Percentiles rank a stretch among this genome's conserved stretches.
Evolutionary conservation across 2,888 invertebrate species (phyloP).

Genomic region (Caenorhabditis doughertyi): DNA sequence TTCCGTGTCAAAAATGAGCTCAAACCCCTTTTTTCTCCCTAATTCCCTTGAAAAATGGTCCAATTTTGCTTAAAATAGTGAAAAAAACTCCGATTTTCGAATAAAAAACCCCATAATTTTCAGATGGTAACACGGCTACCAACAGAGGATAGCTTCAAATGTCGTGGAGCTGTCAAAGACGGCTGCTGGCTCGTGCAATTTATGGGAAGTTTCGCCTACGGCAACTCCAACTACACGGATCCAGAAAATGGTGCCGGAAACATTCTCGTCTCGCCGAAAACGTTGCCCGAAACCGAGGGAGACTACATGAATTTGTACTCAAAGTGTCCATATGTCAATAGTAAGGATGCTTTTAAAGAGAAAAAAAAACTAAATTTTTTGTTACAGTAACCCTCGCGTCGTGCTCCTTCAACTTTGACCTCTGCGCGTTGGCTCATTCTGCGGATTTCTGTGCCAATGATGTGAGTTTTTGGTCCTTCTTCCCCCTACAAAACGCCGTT

Average conservation of each 20-base stretch:
- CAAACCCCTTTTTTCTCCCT: no score
- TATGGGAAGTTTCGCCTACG: conserved; percentile 64
- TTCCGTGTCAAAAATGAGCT: no score
- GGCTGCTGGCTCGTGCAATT: conserved; percentile 45
- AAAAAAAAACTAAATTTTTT: background rate
- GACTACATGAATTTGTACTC: conserved; percentile 59
- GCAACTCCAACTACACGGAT: conserved; percentile 64
- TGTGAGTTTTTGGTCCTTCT: no score
- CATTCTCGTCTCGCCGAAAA: conserved; percentile 14
- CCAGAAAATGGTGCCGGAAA: conserved; percentile 28
- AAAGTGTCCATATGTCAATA: conserved; percentile 62
- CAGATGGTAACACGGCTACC: conserved; percentile 51
- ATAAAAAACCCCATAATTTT: no score
- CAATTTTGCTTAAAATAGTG: no score
- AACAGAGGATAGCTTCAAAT: conserved; percentile 51
- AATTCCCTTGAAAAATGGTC: no score
- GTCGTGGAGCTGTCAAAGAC: conserved; percentile 40
- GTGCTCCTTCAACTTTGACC: conserved; percentile 61
- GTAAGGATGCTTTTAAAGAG: conserved; percentile 26
- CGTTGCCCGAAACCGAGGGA: conserved; percentile 22
- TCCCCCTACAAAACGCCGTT: background rate
- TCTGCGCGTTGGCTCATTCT: conserved; percentile 56
- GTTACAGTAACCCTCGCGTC: conserved; percentile 68
- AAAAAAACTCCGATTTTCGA: no score
- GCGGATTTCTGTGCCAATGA: conserved; percentile 58